Percentiles rank a stretch among this genome's conserved stretches.
Conservation (phyloP, 1,140 invertebrate species). For the Lepidurus arcticus region DNA sequence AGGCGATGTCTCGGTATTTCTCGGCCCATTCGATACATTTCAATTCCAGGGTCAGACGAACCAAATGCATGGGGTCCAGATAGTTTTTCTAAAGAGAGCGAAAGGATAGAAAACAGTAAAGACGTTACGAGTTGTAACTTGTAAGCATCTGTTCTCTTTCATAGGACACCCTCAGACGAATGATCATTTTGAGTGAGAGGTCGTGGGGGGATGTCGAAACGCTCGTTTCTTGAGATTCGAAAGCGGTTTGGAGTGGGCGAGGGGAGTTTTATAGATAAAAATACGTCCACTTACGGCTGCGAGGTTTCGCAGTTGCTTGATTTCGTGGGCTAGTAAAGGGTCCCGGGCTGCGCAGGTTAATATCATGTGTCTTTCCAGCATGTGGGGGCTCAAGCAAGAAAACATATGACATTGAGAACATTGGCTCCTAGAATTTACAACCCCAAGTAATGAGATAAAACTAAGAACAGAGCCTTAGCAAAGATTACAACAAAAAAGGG, state of each 20-base stretch:
- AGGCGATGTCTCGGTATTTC: background rate
- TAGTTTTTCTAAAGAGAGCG: background rate
- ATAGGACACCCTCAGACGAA: background rate
- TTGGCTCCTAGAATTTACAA: background rate
- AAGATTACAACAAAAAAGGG: background rate
- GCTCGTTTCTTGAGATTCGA: background rate
- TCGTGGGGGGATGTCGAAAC: background rate
- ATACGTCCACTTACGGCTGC: background rate
- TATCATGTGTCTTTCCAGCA: background rate
- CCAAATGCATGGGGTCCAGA: background rate
- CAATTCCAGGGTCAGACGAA: background rate
- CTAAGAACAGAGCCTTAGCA: background rate
- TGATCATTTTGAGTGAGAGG: background rate
- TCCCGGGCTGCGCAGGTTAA: background rate
- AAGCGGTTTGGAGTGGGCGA: background rate
- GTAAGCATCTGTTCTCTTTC: background rate
- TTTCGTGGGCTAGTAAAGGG: background rate
- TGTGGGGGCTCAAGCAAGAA: background rate
- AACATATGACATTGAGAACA: conserved; percentile 4
- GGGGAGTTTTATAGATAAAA: background rate
- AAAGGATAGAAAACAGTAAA: background rate
- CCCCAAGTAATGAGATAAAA: background rate
- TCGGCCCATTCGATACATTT: conserved; percentile 4
- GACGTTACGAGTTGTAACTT: background rate
- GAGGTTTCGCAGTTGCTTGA: background rate